These are phyloP conservation scores for Augochlorella aurata DNA, from an alignment of 2,888 invertebrate genomes.

Conservation along the genomic window DNA sequence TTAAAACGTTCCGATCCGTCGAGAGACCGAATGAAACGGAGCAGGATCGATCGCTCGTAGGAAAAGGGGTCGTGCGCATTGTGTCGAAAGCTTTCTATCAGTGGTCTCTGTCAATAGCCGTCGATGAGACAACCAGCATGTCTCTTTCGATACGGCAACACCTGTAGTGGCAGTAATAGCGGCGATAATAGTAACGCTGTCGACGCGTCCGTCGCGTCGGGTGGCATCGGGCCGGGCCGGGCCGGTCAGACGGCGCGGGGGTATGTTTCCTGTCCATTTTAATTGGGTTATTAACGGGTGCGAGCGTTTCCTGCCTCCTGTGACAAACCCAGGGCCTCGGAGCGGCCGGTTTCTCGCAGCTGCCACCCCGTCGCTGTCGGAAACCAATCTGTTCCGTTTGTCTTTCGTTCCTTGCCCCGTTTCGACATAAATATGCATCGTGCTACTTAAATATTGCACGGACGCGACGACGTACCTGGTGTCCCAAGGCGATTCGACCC, in stretches of 20 bases:
- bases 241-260: constrained; percentile 39
- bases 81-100: constrained; percentile 14
- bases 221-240: constrained; percentile 38
- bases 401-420: constrained; percentile 60
- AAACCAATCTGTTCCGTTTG: constrained; percentile 77
- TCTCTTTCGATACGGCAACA: constrained; percentile 43
- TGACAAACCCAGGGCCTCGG: constrained; percentile 67
- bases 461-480: background rate
- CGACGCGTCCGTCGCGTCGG: constrained; percentile 38
- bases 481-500: background rate
- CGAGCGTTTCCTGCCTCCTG: constrained; percentile 76
- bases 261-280: constrained; percentile 73
- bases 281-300: constrained; percentile 76
- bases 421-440: constrained; percentile 71
- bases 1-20: too few species aligned
- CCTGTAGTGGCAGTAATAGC: constrained; percentile 53
- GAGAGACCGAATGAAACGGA: background rate
- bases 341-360: constrained; percentile 66
- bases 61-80: background rate
- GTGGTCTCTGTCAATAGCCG: background rate
- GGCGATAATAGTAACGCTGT: constrained; percentile 53
- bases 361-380: constrained; percentile 71
- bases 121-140: background rate
- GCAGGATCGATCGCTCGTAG: background rate
- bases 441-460: constrained; percentile 60